Evolutionary conservation across 2,888 invertebrate genomes (phyloP).

Genomic region (Drosophila atroscutellata): DNA sequence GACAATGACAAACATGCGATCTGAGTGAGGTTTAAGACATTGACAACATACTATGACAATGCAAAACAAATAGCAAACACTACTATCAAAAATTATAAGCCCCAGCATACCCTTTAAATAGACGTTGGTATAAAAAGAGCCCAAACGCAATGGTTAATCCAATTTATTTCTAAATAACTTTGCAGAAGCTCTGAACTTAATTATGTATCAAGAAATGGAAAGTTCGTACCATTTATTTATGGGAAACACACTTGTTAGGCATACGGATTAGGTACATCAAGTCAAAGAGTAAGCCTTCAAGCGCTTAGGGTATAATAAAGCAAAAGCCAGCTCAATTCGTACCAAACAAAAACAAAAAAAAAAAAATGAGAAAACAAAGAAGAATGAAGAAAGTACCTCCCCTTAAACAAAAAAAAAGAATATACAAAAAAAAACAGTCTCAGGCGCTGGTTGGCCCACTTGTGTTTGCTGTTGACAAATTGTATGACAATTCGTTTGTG

Average conservation of each 20-base stretch:
- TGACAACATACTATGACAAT: constrained; percentile 57
- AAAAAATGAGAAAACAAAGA: constrained; percentile 38
- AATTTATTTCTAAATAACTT: constrained; percentile 1
- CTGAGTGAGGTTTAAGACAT: constrained; percentile 43
- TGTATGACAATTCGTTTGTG: constrained; percentile 80
- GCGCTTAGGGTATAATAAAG: constrained; percentile 43
- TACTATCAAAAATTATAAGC: not conserved
- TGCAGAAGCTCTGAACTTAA: constrained; percentile 3
- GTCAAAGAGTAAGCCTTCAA: constrained; percentile 40
- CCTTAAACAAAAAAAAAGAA: constrained; percentile 34
- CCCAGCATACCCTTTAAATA: constrained; percentile 23
- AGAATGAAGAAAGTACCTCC: constrained; percentile 7
- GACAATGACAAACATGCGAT: constrained; percentile 30
- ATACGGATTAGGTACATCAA: constrained; percentile 19
- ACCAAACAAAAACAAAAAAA: constrained; percentile 23
- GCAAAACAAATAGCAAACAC: constrained; percentile 32
- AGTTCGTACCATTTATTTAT: constrained; percentile 2
- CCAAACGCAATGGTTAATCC: constrained; percentile 3
- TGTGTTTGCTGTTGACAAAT: constrained; percentile 75
- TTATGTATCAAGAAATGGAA: constrained; percentile 1
- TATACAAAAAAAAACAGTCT: not conserved
- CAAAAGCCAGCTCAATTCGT: constrained; percentile 42
- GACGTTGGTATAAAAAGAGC: not conserved
- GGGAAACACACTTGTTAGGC: constrained; percentile 16
- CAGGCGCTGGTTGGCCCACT: constrained; percentile 33